Evolutionary conservation across 2,888 invertebrate genomes (phyloP).

Genomic region (Drosophila bunnanda): DNA sequence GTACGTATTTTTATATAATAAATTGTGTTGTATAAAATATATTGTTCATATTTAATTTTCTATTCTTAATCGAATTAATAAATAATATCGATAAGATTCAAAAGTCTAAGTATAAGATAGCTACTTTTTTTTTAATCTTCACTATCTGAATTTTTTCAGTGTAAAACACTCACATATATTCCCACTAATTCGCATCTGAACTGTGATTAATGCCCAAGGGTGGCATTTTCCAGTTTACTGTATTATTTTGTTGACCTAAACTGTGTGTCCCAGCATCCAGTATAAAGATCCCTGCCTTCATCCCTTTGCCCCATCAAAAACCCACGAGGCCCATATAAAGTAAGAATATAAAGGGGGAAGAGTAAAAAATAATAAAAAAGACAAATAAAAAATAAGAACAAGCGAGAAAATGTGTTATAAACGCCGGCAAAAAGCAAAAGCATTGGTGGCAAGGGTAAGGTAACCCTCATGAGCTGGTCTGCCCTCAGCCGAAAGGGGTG

Average conservation of each 20-base stretch:
- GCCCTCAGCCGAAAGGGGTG: conserved; percentile 11
- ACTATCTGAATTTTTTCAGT: not conserved
- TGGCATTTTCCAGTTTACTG: not conserved
- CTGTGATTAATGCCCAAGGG: not conserved
- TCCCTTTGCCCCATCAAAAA: not conserved
- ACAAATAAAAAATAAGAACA: not conserved
- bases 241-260: conserved; percentile 12
- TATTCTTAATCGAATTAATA: too few species aligned
- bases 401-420: conserved; percentile 27
- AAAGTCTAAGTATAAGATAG: too few species aligned
- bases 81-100: too few species aligned
- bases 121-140: too few species aligned
- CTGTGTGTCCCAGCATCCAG: conserved; percentile 14
- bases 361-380: not conserved
- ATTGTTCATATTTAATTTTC: too few species aligned
- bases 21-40: too few species aligned
- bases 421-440: conserved; percentile 23
- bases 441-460: conserved; percentile 4
- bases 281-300: conserved; percentile 5
- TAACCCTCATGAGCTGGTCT: conserved; percentile 15
- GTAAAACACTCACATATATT: not conserved
- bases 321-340: conserved; percentile 19
- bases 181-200: not conserved
- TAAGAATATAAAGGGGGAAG: conserved; percentile 9
- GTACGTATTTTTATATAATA: too few species aligned